Evolutionary conservation across 2,888 invertebrate species (phyloP).

Genomic region (Meganola albula): DNA sequence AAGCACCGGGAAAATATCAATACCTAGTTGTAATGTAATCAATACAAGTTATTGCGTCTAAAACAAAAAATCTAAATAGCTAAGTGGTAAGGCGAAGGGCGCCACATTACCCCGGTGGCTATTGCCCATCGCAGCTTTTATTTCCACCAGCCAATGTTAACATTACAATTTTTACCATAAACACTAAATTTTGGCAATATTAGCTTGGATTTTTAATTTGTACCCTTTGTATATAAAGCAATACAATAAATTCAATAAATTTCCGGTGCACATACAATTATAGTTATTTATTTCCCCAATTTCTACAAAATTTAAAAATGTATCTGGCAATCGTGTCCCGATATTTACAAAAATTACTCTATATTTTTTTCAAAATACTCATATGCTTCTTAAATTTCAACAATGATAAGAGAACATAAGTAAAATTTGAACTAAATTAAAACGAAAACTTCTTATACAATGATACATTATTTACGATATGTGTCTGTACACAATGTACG

Average conservation of each 20-base stretch:
- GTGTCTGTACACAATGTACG: slow-evolving; percentile 24
- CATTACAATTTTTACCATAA: slow-evolving; percentile 27
- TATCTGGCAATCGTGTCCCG: slow-evolving; percentile 55
- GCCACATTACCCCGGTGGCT: slow-evolving; percentile 1
- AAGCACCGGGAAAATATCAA: slow-evolving; percentile 68
- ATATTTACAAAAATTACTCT: slow-evolving; percentile 40
- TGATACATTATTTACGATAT: slow-evolving; percentile 44
- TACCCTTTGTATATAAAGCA: slow-evolving; percentile 31
- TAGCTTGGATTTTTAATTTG: slow-evolving; percentile 29
- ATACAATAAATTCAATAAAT: slow-evolving; percentile 19
- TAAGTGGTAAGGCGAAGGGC: slow-evolving; percentile 9
- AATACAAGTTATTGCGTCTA: slow-evolving; percentile 49
- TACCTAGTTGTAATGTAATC: slow-evolving; percentile 41
- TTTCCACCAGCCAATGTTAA: too few relatives aligned
- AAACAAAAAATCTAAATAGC: slow-evolving; percentile 41
- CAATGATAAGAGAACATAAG: slow-evolving; percentile 48
- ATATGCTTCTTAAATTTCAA: slow-evolving; percentile 49
- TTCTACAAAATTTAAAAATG: slow-evolving; percentile 37
- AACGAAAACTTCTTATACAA: slow-evolving; percentile 37
- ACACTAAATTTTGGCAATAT: slow-evolving; percentile 33
- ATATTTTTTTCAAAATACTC: slow-evolving; percentile 43
- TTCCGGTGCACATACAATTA: slow-evolving; percentile 23
- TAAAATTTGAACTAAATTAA: slow-evolving; percentile 50
- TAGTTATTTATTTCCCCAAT: slow-evolving; percentile 30
- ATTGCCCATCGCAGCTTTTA: background rate